A percentile compares a stretch with the other conserved stretches of the same genome.
phyloP scores from a whole-genome alignment of 2,113 vertebrate genomes.

The Nicator chloris region DNA sequence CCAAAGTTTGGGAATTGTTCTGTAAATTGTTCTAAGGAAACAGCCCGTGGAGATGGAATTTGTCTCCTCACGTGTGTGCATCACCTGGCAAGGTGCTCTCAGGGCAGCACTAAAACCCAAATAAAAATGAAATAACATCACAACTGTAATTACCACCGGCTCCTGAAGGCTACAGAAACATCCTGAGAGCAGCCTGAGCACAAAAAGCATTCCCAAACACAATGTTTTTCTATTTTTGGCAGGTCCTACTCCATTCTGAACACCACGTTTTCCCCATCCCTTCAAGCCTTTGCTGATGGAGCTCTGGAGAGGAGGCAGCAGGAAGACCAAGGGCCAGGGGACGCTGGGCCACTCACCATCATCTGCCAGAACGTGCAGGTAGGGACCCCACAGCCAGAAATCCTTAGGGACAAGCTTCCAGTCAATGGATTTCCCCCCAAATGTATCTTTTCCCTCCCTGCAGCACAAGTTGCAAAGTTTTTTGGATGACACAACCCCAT shows the following conservation, averaged over 20 bases:
- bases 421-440: rapidly evolving
- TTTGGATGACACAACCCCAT: background rate
- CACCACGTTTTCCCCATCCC: constrained; percentile 68
- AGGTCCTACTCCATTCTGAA: constrained; percentile 92
- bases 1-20: background rate
- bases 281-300: constrained; percentile 76
- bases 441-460: background rate
- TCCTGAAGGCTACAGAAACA: background rate
- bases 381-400: background rate
- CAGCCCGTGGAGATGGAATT: background rate
- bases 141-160: background rate
- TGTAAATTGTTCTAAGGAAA: background rate
- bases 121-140: background rate
- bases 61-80: background rate
- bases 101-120: background rate
- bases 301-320: constrained; percentile 80
- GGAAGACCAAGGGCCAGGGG: constrained; percentile 82
- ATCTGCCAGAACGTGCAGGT: constrained; percentile 94
- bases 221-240: background rate
- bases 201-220: background rate
- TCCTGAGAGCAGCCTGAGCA: background rate
- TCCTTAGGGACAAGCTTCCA: background rate
- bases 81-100: background rate
- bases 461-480: background rate
- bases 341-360: constrained; percentile 76